Evolutionary conservation across 2,113 vertebrate species (phyloP).

Genomic region (Peromyscus californicus): DNA sequence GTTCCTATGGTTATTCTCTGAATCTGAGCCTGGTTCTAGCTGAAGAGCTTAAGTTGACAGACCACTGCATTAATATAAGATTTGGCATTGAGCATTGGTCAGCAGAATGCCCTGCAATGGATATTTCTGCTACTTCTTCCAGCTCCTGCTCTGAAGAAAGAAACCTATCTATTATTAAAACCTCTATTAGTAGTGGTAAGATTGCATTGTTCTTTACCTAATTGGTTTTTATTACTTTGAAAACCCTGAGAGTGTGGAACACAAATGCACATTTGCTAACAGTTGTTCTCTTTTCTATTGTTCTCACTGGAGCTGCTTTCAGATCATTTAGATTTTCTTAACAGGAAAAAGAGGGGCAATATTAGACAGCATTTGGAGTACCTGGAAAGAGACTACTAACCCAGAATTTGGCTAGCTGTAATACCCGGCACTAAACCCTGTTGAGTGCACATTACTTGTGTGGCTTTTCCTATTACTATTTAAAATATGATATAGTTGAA

Average conservation of each 20-base stretch:
- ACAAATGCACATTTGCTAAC: conserved; percentile 85
- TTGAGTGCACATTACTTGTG: neutral
- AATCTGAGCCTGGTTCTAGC: neutral
- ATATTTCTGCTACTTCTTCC: conserved; percentile 80
- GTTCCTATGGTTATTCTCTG: neutral
- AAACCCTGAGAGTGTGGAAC: conserved; percentile 83
- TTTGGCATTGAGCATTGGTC: conserved; percentile 76
- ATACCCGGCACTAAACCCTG: neutral
- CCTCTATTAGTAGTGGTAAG: conserved; percentile 85
- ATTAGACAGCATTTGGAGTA: conserved; percentile 22
- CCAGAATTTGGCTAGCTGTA: conserved; percentile 24
- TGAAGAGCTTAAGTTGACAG: conserved; percentile 5
- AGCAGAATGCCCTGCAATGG: conserved; percentile 82
- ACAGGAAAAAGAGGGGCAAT: conserved; percentile 66
- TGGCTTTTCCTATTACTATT: conserved; percentile 7
- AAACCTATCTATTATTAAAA: conserved; percentile 89
- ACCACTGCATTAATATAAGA: conserved; percentile 75
- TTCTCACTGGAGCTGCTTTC: conserved; percentile 83
- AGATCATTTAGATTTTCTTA: conserved; percentile 83
- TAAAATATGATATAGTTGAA: neutral
- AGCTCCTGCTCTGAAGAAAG: conserved; percentile 72
- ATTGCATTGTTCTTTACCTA: conserved; percentile 84
- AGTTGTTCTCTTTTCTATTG: conserved; percentile 73
- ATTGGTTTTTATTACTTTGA: conserved; percentile 88
- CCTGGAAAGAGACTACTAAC: conserved; percentile 35